Evolutionary conservation across 2,888 invertebrate genomes (phyloP), one percentile per base, ranked within the genome.

Genomic region (Petrolisthes manimaculis): DNA sequence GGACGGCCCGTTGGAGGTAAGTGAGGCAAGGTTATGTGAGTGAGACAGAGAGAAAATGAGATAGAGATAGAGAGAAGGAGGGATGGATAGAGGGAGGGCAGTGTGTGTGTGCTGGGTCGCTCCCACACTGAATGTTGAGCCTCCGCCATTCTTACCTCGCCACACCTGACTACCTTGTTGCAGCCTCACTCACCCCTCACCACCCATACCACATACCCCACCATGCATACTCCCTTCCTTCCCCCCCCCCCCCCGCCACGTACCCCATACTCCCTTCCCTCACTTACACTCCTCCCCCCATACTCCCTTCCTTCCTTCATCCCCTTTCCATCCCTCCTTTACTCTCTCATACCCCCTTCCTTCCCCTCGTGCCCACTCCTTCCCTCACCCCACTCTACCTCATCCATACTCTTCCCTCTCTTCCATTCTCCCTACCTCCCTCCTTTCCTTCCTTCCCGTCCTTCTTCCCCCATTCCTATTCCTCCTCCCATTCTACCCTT

Each of bases 81-180:
- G 5, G 71, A 71, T 12, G 61, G 8, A 61, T 9, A 14, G 61
- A 61, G 61, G 14, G 71, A n/a, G 5, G 8, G 71, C 5, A n/a
- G n/a, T 71, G 71, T 71, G 71, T 71, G 71, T 18, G 71, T 71
- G 71, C 71, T 18, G n/a, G 71, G 12, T 71, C 12, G 71, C 71
- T 71, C 71, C 71, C 71, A n/a, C 71, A 71, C 71, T 71, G 71
- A 71, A 71, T 71, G 71, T 71, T n/a, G 5, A n/a, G n/a, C 71
- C 71, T 71, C 71, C 5, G 71, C 71, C 71, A 71, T 71, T 71
- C 71, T 71, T 71, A 71, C 71, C 71, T 71, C 71, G 71, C 71
- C 71, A 71, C 8, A 71, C 71, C 71, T 71, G 71, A 71, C 71
- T 71, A 14, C 8, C 71, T n/a, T 71, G 8, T 5, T n/a, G n/a